Evolutionary conservation across 2,888 invertebrate species (phyloP).

Genomic region (Polietes domitor): DNA sequence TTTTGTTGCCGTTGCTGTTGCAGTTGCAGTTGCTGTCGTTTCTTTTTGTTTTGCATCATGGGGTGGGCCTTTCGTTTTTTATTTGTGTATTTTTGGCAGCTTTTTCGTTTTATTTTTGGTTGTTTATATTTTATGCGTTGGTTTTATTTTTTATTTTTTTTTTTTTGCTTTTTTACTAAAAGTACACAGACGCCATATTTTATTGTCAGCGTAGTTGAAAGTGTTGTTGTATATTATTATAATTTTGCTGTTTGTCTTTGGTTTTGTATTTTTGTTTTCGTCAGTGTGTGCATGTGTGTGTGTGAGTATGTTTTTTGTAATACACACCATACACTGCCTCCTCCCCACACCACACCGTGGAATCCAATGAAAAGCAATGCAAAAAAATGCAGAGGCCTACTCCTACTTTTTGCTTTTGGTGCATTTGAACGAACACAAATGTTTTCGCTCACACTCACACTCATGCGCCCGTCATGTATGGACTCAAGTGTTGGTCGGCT

Average conservation of each 20-base stretch:
- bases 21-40: conserved; percentile 63
- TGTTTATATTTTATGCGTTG: conserved; percentile 29
- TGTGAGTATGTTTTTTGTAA: too few relatives aligned
- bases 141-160: conserved; percentile 45
- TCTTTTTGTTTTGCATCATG: conserved; percentile 51
- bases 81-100: conserved; percentile 63
- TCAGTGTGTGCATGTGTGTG: conserved; percentile 45
- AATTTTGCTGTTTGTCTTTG: conserved; percentile 65
- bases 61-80: conserved; percentile 68
- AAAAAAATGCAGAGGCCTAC: conserved; percentile 54
- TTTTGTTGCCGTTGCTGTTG: conserved; percentile 48
- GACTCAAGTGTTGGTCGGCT: conserved; percentile 37
- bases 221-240: conserved; percentile 66
- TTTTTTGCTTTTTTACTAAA: conserved; percentile 49
- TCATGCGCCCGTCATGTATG: conserved; percentile 7
- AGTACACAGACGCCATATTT: conserved; percentile 65
- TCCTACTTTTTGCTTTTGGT: conserved; percentile 62
- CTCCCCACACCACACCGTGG: neutral
- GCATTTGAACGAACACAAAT: neutral
- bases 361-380: neutral
- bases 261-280: conserved; percentile 65
- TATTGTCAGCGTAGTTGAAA: conserved; percentile 62
- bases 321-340: neutral
- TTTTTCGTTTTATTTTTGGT: conserved; percentile 46
- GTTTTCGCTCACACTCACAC: conserved; percentile 37